Base-by-base conservation (phyloP, 2,888 invertebrate species). In the Oeneis ivallda region DNA sequence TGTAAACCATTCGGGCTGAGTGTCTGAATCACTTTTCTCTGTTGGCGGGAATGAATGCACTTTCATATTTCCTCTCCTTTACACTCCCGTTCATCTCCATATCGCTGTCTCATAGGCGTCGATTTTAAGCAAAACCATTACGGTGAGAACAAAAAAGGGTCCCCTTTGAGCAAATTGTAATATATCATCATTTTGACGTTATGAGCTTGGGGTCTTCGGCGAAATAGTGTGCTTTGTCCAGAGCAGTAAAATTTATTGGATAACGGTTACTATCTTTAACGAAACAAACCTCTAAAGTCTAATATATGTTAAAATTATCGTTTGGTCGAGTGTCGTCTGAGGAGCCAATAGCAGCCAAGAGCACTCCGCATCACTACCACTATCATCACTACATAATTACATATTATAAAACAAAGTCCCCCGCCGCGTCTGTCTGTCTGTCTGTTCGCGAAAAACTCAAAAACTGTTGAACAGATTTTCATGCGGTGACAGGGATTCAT, bases 91-190 rank as follows among this genome's bases (percentile, higher is more conserved):
- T n/a, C n/a, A 3, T 2, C 37, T 10, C 10, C 15, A 69, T 72
- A 68, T 50, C 26, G 58, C 59, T 52, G 53, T 72, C 7, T 53
- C 77, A 79, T 65, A 58, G 68, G 75, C 80, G 84, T 82, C 90
- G 90, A 91, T 91, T 89, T 56, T 88, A 87, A 87, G 82, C 86
- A 83, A 86, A 87, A 86, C 91, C 90, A 92, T 92, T 92, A 91
- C 86, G 78, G 72, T 72, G 85, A 89, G 91, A 91, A 92, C 92
- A 92, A 92, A 92, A 91, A 92, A 92, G 82, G 90, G 91, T 88
- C 89, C 92, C 92, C 92, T 90, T 87, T 88, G 86, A 89, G 80
- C 83, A 89, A 91, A 90, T 89, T 76, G 91, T 87, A 87, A 92
- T 92, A 88, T 89, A 92, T 92, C 92, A 92, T 92, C 89, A 85